Evolutionary conservation across 2,797 vertebrate genomes (phyloP).

Genomic region (Sebastes melanostomus): DNA sequence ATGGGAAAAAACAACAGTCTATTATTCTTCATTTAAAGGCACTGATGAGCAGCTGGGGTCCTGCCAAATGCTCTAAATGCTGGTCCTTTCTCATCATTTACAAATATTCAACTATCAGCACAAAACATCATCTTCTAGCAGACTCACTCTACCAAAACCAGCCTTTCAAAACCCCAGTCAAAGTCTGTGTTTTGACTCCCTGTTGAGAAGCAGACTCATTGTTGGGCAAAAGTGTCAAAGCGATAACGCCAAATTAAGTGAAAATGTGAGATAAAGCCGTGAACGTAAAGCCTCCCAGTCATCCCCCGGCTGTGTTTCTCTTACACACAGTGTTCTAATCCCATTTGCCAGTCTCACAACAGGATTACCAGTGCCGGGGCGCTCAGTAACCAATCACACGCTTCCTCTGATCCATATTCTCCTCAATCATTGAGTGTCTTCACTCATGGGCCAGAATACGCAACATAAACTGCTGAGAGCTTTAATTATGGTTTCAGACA

Average conservation of each 20-base stretch:
- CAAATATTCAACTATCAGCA: slow-evolving; percentile 30
- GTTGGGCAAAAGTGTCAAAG: slow-evolving; percentile 35
- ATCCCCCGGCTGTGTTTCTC: slow-evolving; percentile 59
- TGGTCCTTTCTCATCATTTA: background rate
- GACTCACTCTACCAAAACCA: background rate
- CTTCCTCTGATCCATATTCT: slow-evolving; percentile 69
- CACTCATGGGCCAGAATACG: slow-evolving; percentile 18
- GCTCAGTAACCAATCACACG: slow-evolving; percentile 73
- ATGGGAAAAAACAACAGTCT: background rate
- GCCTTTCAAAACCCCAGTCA: background rate
- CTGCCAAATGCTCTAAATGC: slow-evolving; percentile 10
- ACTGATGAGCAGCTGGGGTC: background rate
- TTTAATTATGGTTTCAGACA: slow-evolving; percentile 19
- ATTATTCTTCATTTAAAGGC: slow-evolving; percentile 31
- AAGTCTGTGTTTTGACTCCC: slow-evolving; percentile 11
- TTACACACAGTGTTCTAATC: slow-evolving; percentile 77
- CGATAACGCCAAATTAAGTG: slow-evolving; percentile 59
- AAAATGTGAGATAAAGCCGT: slow-evolving; percentile 58
- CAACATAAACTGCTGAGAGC: slow-evolving; percentile 1
- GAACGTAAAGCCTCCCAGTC: slow-evolving; percentile 52
- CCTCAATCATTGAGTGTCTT: slow-evolving; percentile 51
- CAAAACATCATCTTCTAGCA: background rate
- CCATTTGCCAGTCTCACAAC: slow-evolving; percentile 80
- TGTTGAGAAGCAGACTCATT: slow-evolving; percentile 3
- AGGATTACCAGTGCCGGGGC: slow-evolving; percentile 76